phyloP scores from a whole-genome alignment of 2,113 vertebrate species.

The Periophthalmus modestus region DNA sequence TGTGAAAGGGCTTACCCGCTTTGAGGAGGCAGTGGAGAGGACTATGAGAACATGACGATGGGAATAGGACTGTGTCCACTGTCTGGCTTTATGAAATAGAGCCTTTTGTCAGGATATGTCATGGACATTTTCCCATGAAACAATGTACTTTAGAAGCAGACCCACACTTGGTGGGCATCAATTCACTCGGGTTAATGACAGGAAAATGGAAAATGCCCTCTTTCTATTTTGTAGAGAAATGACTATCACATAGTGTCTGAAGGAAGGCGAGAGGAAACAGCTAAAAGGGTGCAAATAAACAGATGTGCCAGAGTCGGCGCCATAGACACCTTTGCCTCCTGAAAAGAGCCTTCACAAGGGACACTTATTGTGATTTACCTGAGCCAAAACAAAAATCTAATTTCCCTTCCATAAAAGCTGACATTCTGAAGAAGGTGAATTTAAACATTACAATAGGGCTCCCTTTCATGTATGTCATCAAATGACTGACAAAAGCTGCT shows the following conservation, averaged over 20 bases:
- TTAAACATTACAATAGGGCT: constrained; percentile 79
- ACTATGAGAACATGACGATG: constrained; percentile 66
- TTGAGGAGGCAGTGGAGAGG: constrained; percentile 62
- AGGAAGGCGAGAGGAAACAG: constrained; percentile 61
- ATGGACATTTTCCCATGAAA: constrained; percentile 75
- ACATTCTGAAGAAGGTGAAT: constrained; percentile 84
- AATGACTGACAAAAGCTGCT: constrained; percentile 75
- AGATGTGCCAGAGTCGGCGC: constrained; percentile 76
- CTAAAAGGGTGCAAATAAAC: constrained; percentile 65
- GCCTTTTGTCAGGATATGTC: constrained; percentile 67
- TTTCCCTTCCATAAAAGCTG: constrained; percentile 86
- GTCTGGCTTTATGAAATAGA: constrained; percentile 58
- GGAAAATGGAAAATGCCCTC: constrained; percentile 51
- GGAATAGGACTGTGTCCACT: constrained; percentile 59
- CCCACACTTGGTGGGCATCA: constrained; percentile 71
- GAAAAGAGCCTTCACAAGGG: constrained; percentile 71
- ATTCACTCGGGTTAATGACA: constrained; percentile 55
- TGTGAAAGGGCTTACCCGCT: constrained; percentile 54
- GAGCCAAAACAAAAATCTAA: constrained; percentile 88
- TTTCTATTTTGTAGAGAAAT: constrained; percentile 60
- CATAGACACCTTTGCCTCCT: constrained; percentile 70
- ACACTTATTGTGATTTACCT: constrained; percentile 84
- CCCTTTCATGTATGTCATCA: constrained; percentile 81
- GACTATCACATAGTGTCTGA: constrained; percentile 54
- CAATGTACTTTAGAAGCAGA: constrained; percentile 75